A percentile compares a stretch with the other conserved stretches of the same genome.
Conservation (phyloP, 1,140 invertebrate genomes). For the Dendroctonus valens region DNA sequence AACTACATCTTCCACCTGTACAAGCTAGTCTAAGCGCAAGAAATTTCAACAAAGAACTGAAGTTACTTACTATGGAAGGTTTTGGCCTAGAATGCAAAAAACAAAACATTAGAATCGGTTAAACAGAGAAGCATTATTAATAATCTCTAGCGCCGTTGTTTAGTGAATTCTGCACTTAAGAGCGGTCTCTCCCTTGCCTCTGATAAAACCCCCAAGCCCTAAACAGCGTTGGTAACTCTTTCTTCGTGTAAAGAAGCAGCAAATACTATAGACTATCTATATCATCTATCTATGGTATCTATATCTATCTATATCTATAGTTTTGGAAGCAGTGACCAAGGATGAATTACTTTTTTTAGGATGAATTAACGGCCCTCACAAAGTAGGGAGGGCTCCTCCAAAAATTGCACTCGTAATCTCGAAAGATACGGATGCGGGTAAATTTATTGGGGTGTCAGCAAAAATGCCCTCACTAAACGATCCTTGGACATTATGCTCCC, state of each 20-base stretch:
- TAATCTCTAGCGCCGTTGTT: background rate
- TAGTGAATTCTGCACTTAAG: too few species aligned
- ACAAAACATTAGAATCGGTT: constrained; percentile 28
- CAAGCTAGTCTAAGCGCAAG: too few species aligned
- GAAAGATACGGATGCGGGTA: constrained; percentile 20
- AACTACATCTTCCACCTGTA: too few species aligned
- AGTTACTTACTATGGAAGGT: constrained; percentile 71
- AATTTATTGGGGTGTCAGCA: constrained; percentile 27
- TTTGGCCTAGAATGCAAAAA: constrained; percentile 63
- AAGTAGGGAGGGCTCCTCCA: constrained; percentile 28
- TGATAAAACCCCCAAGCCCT: too few species aligned
- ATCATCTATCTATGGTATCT: too few species aligned
- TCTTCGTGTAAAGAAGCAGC: too few species aligned
- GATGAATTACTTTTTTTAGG: too few species aligned
- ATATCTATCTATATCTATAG: too few species aligned
- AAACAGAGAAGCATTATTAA: background rate
- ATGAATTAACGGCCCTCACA: constrained; percentile 12
- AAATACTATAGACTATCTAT: too few species aligned
- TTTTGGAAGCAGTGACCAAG: too few species aligned
- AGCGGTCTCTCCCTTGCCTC: too few species aligned
- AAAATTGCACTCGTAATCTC: constrained; percentile 29
- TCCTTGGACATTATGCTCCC: constrained; percentile 31
- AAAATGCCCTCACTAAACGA: constrained; percentile 32
- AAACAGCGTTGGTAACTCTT: too few species aligned
- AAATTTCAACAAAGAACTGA: background rate